Percentiles rank a stretch among this genome's conserved stretches.
These are phyloP conservation scores for Acipenser oxyrinchus DNA, from an alignment of 2,797 vertebrate genomes.

Conservation along the genomic window DNA sequence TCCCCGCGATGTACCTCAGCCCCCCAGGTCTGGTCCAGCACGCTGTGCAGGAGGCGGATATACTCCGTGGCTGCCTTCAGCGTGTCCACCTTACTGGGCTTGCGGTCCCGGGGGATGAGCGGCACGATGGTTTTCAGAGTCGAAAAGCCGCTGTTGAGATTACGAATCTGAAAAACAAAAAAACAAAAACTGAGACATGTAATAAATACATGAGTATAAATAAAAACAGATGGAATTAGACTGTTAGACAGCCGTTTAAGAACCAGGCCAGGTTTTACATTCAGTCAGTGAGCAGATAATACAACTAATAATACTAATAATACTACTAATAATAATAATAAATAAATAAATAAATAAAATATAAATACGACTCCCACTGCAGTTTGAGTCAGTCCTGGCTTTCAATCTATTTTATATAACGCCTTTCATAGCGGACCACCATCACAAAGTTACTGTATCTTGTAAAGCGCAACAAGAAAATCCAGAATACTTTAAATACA, in stretches of 20 bases:
- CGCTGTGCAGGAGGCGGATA: constrained; percentile 64
- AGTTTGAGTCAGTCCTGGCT: too few relatives aligned
- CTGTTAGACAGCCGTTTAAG: too few relatives aligned
- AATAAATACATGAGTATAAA: neutral
- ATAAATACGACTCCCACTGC: too few relatives aligned
- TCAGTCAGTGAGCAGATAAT: neutral
- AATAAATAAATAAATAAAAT: too few relatives aligned
- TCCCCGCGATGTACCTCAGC: neutral
- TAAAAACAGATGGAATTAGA: neutral
- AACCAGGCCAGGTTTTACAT: too few relatives aligned
- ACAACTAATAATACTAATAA: too few relatives aligned
- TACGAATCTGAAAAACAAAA: constrained; percentile 65
- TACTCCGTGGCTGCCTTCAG: constrained; percentile 79
- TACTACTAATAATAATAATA: too few relatives aligned
- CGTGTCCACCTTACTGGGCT: constrained; percentile 86
- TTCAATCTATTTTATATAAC: too few relatives aligned
- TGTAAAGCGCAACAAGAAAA: too few relatives aligned
- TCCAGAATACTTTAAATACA: too few relatives aligned
- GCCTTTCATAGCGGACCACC: too few relatives aligned
- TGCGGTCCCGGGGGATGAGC: constrained; percentile 71
- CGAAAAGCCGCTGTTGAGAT: constrained; percentile 83
- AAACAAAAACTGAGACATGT: neutral
- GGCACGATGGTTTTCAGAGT: constrained; percentile 78
- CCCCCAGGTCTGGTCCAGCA: neutral
- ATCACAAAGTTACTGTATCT: too few relatives aligned